Percentiles rank a stretch among this genome's conserved stretches.
Conservation (phyloP, 2,888 invertebrate genomes). For the Tetragnatha montana region DNA sequence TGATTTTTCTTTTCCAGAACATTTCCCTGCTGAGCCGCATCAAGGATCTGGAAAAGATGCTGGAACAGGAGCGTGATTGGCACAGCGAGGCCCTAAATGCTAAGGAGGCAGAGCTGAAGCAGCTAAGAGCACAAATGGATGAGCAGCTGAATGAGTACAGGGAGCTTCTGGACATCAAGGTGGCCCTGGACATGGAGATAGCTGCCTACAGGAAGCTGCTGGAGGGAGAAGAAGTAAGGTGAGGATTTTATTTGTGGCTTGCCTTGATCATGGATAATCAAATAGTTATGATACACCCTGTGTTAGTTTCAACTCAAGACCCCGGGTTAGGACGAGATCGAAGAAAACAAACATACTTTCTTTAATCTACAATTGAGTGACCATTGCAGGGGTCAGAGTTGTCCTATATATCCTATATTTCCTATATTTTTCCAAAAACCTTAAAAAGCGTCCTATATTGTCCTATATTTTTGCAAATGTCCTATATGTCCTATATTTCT, state of each 20-base stretch:
- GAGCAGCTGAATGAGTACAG: conserved; percentile 94
- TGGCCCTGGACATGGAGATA: conserved; percentile 91
- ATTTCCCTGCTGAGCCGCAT: conserved; percentile 80
- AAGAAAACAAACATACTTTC: too few species aligned
- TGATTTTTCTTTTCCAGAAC: conserved; percentile 73
- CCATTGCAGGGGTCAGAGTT: too few species aligned
- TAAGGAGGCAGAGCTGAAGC: conserved; percentile 86
- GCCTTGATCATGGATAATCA: background rate
- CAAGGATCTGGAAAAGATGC: conserved; percentile 86
- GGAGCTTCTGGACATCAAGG: conserved; percentile 97
- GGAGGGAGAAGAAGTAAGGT: conserved; percentile 86
- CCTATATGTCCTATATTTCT: too few species aligned
- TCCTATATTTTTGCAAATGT: too few species aligned
- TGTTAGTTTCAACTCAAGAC: too few species aligned
- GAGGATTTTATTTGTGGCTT: too few species aligned
- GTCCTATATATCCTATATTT: too few species aligned
- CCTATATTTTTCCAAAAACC: too few species aligned
- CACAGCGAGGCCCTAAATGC: conserved; percentile 81
- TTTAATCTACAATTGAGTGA: too few species aligned
- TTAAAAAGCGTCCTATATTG: too few species aligned
- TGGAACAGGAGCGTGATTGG: conserved; percentile 87
- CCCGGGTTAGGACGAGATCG: too few species aligned
- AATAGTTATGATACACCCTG: too few species aligned
- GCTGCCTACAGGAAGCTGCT: conserved; percentile 87
- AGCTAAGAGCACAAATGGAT: conserved; percentile 90